Evolutionary conservation across 2,113 vertebrate genomes (phyloP).

Genomic region (Elephas maximus): DNA sequence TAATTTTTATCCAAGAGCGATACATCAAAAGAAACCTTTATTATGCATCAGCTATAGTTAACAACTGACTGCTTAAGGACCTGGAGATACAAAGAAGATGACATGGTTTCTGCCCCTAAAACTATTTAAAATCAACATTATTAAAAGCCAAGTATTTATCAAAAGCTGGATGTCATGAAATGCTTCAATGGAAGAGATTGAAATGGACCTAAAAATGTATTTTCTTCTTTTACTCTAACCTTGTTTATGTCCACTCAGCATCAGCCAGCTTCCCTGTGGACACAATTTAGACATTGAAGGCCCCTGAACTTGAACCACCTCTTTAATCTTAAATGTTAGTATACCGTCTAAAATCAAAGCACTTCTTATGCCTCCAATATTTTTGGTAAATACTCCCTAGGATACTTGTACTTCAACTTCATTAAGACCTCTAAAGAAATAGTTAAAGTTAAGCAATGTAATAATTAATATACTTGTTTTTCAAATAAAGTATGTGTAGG

Average conservation of each 20-base stretch:
- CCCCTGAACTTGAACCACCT: background rate
- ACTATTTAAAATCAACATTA: background rate
- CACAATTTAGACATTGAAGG: background rate
- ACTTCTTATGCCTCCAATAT: background rate
- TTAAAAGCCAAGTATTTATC: background rate
- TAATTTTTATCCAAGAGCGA: background rate
- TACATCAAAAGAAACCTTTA: background rate
- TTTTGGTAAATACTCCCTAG: background rate
- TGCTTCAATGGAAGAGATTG: background rate
- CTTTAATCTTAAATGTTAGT: conserved; percentile 5
- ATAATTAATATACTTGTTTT: conserved; percentile 7
- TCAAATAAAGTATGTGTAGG: background rate
- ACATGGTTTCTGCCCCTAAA: background rate
- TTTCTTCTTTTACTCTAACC: background rate
- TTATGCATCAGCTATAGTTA: background rate
- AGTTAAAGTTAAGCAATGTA: background rate
- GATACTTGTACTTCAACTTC: background rate
- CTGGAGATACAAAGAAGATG: background rate
- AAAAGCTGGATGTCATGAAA: background rate
- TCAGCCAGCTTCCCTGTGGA: background rate
- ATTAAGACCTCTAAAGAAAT: background rate
- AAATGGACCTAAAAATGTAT: background rate
- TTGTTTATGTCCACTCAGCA: background rate
- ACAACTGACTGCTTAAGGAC: background rate
- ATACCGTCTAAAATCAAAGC: background rate